phyloP scores from a whole-genome alignment of 2,797 vertebrate species.

The Cynopterus sphinx region DNA sequence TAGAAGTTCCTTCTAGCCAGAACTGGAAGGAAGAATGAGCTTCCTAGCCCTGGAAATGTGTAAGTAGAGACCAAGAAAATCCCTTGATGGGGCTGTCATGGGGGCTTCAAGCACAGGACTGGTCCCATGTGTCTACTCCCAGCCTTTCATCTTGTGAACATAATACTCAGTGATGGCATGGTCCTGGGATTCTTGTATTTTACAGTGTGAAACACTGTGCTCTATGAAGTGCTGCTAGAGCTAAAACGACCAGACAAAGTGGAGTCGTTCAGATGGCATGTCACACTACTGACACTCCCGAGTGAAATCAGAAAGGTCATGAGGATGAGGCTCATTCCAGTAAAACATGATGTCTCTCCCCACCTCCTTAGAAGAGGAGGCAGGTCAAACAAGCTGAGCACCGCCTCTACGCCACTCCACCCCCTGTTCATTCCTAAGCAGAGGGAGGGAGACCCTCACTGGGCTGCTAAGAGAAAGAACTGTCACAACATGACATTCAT shows the following conservation, averaged over 20 bases:
- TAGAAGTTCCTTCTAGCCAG: background rate
- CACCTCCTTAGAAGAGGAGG: background rate
- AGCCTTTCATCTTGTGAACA: background rate
- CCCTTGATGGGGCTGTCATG: background rate
- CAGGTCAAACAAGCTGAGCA: background rate
- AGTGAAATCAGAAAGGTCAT: background rate
- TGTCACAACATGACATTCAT: background rate
- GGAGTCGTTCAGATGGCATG: background rate
- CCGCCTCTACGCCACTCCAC: too few relatives aligned
- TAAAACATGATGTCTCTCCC: background rate
- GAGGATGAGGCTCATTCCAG: background rate
- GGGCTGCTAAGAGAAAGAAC: background rate
- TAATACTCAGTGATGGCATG: background rate
- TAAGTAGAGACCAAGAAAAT: background rate
- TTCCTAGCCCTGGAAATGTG: background rate
- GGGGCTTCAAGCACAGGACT: background rate
- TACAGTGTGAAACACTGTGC: background rate
- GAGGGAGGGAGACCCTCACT: background rate
- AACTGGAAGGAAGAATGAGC: background rate
- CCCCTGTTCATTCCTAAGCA: background rate
- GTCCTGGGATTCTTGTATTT: background rate
- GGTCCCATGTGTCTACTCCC: background rate
- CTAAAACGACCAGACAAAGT: background rate
- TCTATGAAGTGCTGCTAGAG: background rate
- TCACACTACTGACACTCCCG: background rate